Evolutionary conservation across 2,113 vertebrate species (phyloP), one percentile per base, ranked within the genome.

Genomic region (Entelurus aequoreus): DNA sequence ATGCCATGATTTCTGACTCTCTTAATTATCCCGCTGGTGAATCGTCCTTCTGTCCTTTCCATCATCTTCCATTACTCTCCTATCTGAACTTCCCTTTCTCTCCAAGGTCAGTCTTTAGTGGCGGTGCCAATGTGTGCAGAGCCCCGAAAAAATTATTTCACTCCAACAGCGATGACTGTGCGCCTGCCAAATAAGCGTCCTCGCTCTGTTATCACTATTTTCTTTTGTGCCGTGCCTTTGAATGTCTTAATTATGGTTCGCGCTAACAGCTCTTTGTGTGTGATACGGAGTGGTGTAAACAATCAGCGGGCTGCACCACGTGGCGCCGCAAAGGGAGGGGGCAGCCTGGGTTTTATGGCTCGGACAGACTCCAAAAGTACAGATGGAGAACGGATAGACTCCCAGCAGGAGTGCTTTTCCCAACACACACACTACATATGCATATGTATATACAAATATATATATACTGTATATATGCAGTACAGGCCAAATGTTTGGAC

Each of bases 51-150:
- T 16, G n/a, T 64, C 64, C 48, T 46, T 52, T 53, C 60, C 68
- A 54, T 64, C 66, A 58, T 75, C 78, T 66, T 68, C 69, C 38
- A 64, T 62, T 65, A 48, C 79, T 74, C 75, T 79, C 65, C 57
- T 72, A 53, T 62, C 48, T 76, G 80, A 85, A 87, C 78, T 87
- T 78, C 76, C 58, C 63, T 60, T 51, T 9, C 68, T 74, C 74
- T 66, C 80, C 88, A 92, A 92, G 90, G 90, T 91, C 83, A 83
- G 64, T 71, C 65, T 21, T 8, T 58, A 62, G 84, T 74, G 75
- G 69, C 80, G 63, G 10, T 77, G 86, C 84, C 77, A 85, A 53
- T 62, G 68, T 9, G 37, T 48, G 42, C 56, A 1, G 71, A 77
- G 79, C 79, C 86, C 37, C 28, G 28, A 56, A 40, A 87, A 66